A percentile compares a stretch with the other conserved stretches of the same genome.
Conservation (phyloP, 2,113 vertebrate species). For the Ochotona curzoniae region DNA sequence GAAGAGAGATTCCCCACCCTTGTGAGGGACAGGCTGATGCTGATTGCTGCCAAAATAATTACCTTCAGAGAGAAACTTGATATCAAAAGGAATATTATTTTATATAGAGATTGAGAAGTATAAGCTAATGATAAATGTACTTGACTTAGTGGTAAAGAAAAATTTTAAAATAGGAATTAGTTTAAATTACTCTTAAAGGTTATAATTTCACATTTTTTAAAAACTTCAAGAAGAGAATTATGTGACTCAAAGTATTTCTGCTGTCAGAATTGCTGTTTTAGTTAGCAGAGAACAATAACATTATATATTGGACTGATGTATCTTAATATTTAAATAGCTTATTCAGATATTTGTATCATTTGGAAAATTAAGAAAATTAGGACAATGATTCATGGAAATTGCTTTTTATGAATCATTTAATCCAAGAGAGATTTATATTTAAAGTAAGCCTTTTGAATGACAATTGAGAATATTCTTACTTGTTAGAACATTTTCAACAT, state of each 20-base stretch:
- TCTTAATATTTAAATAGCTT: neutral
- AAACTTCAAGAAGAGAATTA: constrained; percentile 1
- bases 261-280: neutral
- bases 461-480: neutral
- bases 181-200: constrained; percentile 42
- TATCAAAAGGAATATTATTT: constrained; percentile 12
- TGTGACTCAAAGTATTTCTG: neutral
- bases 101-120: neutral
- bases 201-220: neutral
- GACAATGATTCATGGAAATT: neutral
- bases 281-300: neutral
- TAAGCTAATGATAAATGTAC: neutral
- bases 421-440: neutral
- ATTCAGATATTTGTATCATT: neutral
- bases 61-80: neutral
- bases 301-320: neutral
- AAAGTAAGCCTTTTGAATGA: constrained; percentile 36
- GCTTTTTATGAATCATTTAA: neutral
- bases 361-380: constrained; percentile 43
- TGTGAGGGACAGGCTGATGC: neutral
- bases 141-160: constrained; percentile 4
- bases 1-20: too few relatives aligned
- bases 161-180: neutral
- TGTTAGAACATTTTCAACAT: neutral
- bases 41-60: neutral